Evolutionary conservation across 2,888 invertebrate genomes (phyloP), one percentile per base, ranked within the genome.

Genomic region (Pristionchus entomophagus): DNA sequence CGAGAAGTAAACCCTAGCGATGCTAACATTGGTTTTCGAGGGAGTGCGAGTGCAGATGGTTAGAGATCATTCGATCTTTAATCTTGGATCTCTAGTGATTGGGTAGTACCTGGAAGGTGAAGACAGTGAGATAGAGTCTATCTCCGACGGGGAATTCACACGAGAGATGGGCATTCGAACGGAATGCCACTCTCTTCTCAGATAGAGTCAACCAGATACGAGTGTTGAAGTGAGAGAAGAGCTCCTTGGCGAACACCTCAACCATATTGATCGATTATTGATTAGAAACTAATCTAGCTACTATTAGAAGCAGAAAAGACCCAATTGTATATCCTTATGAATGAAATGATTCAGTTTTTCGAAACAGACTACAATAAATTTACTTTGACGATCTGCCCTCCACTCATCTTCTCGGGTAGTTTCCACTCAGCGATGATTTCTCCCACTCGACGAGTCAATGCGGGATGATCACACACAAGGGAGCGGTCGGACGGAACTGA

Each of bases 91-190:
- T 49, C 51, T 80, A 80, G 35, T 80, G 78, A 51, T 80, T 73
- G 73, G 73, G 73, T 22, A 73, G 78, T 82, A 82, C 82, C 82
- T 82, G 82, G 82, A 82, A 82, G 12, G 82, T 82, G 82, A 82
- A 82, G 32, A 82, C 82, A n/a, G 82, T 82, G 29, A 82, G 82
- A 82, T 82, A 59, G 6, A 82, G 82, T 45, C 41, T 22, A 32
- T 82, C 82, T 53, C 82, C 82, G 6, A 82, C 82, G 12, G 38
- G 82, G 82, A 82, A 82, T 82, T 82, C 82, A 59, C 82, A 82
- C 10, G 82, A 59, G 59, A 82, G 56, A 59, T 82, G 59, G 14
- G 82, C 56, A 59, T 82, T 82, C 19, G 82, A 82, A 59, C 82
- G 53, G 82, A 82, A 82, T 4, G 82, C 38, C 2, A 82, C 82